A percentile compares a stretch with the other conserved stretches of the same genome.
phyloP scores from a whole-genome alignment of 2,797 vertebrate species.

The Zenarchopterus dispar region DNA sequence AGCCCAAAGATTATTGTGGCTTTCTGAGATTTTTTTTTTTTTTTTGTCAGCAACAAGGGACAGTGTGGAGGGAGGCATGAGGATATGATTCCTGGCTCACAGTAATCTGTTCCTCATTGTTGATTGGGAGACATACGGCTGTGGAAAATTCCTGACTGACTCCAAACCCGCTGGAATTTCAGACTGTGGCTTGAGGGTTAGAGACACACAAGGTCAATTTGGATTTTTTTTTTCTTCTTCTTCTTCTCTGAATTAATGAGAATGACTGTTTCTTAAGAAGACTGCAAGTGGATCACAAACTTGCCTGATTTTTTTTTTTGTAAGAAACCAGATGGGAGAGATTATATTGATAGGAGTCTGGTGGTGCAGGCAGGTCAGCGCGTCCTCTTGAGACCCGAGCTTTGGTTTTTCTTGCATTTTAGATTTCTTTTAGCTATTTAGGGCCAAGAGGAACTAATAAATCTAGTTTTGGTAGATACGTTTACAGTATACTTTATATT shows the following conservation, averaged over 20 bases:
- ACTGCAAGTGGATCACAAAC: constrained; percentile 50
- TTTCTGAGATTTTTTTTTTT: constrained; percentile 36
- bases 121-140: constrained; percentile 81
- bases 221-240: constrained; percentile 67
- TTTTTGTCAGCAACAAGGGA: constrained; percentile 70
- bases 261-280: constrained; percentile 62
- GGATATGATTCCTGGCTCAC: constrained; percentile 73
- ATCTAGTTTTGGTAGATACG: too few species aligned
- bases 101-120: constrained; percentile 82
- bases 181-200: constrained; percentile 82
- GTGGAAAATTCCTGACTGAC: constrained; percentile 83
- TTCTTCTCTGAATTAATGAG: constrained; percentile 67
- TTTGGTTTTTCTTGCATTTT: too few species aligned
- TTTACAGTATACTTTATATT: too few species aligned
- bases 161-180: constrained; percentile 84
- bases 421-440: too few species aligned
- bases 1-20: constrained; percentile 58
- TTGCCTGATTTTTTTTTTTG: constrained; percentile 37
- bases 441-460: too few species aligned
- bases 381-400: too few species aligned
- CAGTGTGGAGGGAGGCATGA: constrained; percentile 66
- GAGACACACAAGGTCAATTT: constrained; percentile 79
- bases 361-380: constrained; percentile 18
- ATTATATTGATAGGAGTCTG: constrained; percentile 43
- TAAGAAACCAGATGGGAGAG: constrained; percentile 48